A percentile compares a stretch with the other conserved stretches of the same genome.
Evolutionary conservation across 2,888 invertebrate genomes (phyloP).

Genomic region (Zele albiditarsus): DNA sequence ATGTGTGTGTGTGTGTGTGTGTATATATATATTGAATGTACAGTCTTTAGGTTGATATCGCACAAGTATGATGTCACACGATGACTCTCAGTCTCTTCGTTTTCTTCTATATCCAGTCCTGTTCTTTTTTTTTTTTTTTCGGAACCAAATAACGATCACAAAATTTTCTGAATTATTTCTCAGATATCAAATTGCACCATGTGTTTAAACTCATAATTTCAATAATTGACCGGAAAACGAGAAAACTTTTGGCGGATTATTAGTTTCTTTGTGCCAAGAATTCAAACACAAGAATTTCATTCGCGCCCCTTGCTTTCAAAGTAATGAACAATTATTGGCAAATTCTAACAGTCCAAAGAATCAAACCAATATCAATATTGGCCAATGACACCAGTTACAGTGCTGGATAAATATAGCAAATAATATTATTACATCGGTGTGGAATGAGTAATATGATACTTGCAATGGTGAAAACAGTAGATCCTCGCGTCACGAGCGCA

Average conservation of each 20-base stretch:
- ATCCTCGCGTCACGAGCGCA: constrained; percentile 86
- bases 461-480: constrained; percentile 71
- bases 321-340: too few relatives aligned
- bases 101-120: neutral
- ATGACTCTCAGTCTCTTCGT: constrained; percentile 11
- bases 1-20: neutral
- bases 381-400: neutral
- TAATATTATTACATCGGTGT: constrained; percentile 2
- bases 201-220: neutral
- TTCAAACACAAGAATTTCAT: too few relatives aligned
- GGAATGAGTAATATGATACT: neutral
- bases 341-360: neutral
- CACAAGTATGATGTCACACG: constrained; percentile 19
- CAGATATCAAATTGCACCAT: neutral
- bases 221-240: too few relatives aligned
- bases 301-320: too few relatives aligned
- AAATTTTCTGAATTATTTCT: neutral
- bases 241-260: too few relatives aligned
- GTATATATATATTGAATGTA: neutral
- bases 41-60: constrained; percentile 2
- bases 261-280: too few relatives aligned
- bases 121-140: neutral
- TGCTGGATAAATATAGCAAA: neutral
- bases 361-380: neutral
- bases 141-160: neutral